Evolutionary conservation across 30 jellyfish, hydroid and myxozoan genomes (phyloP).

Genomic region (Pelagia noctiluca): DNA sequence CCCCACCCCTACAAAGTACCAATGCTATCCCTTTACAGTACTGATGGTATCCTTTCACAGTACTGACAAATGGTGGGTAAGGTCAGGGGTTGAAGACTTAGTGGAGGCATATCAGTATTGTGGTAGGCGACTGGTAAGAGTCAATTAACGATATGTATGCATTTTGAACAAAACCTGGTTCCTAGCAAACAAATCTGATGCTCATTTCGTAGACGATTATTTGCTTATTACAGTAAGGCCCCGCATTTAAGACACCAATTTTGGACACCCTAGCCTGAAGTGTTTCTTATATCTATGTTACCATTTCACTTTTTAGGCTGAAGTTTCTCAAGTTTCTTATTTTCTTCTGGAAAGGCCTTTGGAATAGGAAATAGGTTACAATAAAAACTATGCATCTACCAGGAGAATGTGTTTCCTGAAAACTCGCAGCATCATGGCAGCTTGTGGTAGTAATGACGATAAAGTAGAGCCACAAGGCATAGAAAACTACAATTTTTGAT

Average conservation of each 20-base stretch:
- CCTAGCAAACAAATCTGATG: too few species aligned
- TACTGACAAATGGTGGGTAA: too few species aligned
- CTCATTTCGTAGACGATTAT: too few species aligned
- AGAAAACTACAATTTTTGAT: not conserved
- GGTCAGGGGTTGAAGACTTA: too few species aligned
- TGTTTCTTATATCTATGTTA: conserved; percentile 7
- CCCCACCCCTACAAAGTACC: too few species aligned
- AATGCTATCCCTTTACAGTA: too few species aligned
- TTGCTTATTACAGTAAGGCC: conserved; percentile 42
- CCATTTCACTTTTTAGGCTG: not conserved
- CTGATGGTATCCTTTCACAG: too few species aligned
- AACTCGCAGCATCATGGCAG: not conserved
- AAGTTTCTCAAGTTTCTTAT: conserved; percentile 5
- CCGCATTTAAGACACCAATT: conserved; percentile 11
- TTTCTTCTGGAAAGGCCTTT: not conserved
- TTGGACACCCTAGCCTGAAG: not conserved
- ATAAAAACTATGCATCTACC: not conserved
- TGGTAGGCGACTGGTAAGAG: too few species aligned
- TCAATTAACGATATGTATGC: too few species aligned
- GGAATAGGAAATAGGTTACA: not conserved
- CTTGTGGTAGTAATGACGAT: not conserved
- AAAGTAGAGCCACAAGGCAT: not conserved
- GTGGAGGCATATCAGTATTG: too few species aligned
- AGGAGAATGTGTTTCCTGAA: not conserved
- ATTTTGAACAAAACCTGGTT: too few species aligned